Conservation (phyloP, 1,140 invertebrate genomes). For the Cyclina sinensis region DNA sequence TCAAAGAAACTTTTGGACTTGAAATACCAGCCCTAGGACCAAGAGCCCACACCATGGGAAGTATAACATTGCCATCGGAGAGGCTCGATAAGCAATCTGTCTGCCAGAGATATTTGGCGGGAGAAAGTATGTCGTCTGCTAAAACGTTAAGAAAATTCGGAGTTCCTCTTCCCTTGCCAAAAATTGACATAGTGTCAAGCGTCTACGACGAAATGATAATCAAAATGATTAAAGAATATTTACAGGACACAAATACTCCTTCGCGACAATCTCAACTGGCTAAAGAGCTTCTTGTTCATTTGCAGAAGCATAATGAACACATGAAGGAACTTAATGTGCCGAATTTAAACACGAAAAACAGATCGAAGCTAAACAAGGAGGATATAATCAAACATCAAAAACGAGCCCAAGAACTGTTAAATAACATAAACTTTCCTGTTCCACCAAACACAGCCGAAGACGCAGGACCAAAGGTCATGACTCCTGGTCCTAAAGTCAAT, state of each 20-base stretch:
- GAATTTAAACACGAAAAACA: slow-evolving; percentile 38
- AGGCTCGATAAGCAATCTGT: slow-evolving; percentile 37
- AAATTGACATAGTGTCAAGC: slow-evolving; percentile 66
- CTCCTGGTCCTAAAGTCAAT: not conserved
- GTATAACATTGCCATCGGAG: slow-evolving; percentile 49
- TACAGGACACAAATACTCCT: slow-evolving; percentile 63
- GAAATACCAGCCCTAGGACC: slow-evolving; percentile 2
- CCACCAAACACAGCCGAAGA: slow-evolving; percentile 61
- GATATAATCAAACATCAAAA: not conserved
- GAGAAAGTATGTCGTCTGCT: slow-evolving; percentile 20
- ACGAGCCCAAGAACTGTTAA: slow-evolving; percentile 1
- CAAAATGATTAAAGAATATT: slow-evolving; percentile 63
- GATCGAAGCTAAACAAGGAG: not conserved
- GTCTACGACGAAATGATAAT: slow-evolving; percentile 66
- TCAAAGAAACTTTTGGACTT: not conserved
- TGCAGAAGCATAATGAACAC: slow-evolving; percentile 64
- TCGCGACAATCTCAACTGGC: slow-evolving; percentile 61
- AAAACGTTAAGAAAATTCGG: not conserved
- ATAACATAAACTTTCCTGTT: slow-evolving; percentile 12
- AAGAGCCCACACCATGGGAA: slow-evolving; percentile 48
- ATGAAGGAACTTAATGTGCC: slow-evolving; percentile 61
- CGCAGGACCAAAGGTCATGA: not conserved
- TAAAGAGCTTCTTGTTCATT: slow-evolving; percentile 38
- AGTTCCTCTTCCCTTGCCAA: slow-evolving; percentile 46
- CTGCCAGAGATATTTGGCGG: slow-evolving; percentile 50